These are phyloP conservation scores for Phacellophora camtschatica DNA, from an alignment of 30 jellyfish, hydroid and myxozoan genomes.

Conservation along the genomic window DNA sequence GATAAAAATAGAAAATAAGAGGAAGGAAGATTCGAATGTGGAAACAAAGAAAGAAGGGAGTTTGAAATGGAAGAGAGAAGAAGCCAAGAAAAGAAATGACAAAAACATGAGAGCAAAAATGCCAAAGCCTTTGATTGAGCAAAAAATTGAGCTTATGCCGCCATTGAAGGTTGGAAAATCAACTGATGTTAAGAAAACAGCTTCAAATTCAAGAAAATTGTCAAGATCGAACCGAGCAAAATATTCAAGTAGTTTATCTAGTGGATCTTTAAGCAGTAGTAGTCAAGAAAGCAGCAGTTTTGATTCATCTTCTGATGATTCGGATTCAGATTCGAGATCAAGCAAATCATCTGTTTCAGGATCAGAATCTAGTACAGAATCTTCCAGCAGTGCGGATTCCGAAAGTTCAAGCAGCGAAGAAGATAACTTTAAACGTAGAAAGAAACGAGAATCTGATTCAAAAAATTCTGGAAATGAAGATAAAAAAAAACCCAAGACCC, in stretches of 20 bases:
- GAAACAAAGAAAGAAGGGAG: not conserved
- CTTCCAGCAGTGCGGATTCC: slow-evolving; percentile 33
- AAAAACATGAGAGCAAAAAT: too few relatives aligned
- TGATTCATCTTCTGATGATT: slow-evolving; percentile 3
- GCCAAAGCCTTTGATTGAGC: too few relatives aligned
- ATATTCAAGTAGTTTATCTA: not conserved
- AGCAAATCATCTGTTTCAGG: slow-evolving; percentile 6
- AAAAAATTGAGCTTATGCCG: too few relatives aligned
- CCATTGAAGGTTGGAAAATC: not conserved
- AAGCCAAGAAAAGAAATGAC: not conserved
- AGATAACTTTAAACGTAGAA: slow-evolving; percentile 33
- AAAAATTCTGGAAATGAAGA: not conserved
- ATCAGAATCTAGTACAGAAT: slow-evolving; percentile 50
- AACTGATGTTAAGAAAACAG: not conserved
- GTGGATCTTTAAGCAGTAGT: slow-evolving; percentile 13
- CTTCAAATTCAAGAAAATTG: not conserved
- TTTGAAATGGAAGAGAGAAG: not conserved
- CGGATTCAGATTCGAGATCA: slow-evolving; percentile 47
- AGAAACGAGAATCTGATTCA: slow-evolving; percentile 17
- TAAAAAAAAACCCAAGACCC: not conserved
- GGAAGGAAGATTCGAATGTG: too few relatives aligned
- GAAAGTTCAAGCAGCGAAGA: slow-evolving; percentile 55
- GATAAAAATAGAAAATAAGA: too few relatives aligned
- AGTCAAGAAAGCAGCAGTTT: slow-evolving; percentile 28
- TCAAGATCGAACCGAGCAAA: not conserved